Percentiles rank a stretch among this genome's conserved stretches.
Conservation (phyloP, 2,888 invertebrate species). For the Melanotus villosus region DNA sequence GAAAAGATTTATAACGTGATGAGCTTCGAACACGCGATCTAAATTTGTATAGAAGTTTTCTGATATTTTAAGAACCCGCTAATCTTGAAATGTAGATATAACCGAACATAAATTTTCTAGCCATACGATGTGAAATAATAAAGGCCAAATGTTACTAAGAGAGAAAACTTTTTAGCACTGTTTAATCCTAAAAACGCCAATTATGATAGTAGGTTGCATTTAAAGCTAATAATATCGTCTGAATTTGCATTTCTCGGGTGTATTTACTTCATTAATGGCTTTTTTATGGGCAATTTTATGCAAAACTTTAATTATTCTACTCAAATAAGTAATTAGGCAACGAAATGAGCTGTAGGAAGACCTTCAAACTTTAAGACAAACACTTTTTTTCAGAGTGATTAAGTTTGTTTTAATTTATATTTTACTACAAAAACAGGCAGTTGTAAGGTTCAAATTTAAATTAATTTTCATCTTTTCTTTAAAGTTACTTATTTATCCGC, state of each 20-base stretch:
- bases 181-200: slow-evolving; percentile 18
- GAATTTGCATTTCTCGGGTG: slow-evolving; percentile 12
- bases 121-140: background rate
- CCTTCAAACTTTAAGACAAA: background rate
- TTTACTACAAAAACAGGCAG: too few relatives aligned
- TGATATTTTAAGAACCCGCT: background rate
- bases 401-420: too few relatives aligned
- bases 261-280: slow-evolving; percentile 32
- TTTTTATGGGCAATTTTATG: slow-evolving; percentile 24
- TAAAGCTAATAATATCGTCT: slow-evolving; percentile 15
- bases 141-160: background rate
- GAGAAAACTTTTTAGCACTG: slow-evolving; percentile 2
- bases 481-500: too few relatives aligned
- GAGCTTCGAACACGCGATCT: slow-evolving; percentile 14
- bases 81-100: background rate
- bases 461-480: too few relatives aligned
- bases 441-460: too few relatives aligned
- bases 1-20: slow-evolving; percentile 11
- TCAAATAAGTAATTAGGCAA: slow-evolving; percentile 13
- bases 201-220: slow-evolving; percentile 20
- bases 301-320: slow-evolving; percentile 31
- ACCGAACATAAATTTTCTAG: background rate
- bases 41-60: slow-evolving; percentile 1
- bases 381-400: too few relatives aligned
- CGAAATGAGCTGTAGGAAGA: background rate